Evolutionary conservation across 2,797 vertebrate species (phyloP).

Genomic region (Ficedula albicollis): DNA sequence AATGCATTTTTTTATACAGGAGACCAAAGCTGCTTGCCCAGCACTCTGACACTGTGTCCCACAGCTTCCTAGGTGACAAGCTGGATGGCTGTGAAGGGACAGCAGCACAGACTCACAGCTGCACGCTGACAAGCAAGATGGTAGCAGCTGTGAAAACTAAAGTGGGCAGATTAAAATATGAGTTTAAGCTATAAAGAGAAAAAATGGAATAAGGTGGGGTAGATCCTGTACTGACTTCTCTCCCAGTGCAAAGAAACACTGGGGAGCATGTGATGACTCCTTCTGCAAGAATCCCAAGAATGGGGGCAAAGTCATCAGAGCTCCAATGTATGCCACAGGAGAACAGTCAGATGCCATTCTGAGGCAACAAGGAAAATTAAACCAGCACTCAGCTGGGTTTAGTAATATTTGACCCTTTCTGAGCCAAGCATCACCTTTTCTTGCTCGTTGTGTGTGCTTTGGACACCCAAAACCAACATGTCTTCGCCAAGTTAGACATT

Average conservation of each 20-base stretch:
- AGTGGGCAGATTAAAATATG: background rate
- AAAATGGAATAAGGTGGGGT: background rate
- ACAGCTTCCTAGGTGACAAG: background rate
- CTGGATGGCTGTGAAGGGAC: background rate
- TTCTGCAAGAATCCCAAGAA: conserved; percentile 38
- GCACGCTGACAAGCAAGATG: background rate
- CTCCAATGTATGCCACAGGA: background rate
- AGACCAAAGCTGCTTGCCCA: background rate
- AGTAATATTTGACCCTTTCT: background rate
- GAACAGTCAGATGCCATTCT: background rate
- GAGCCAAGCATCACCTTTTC: background rate
- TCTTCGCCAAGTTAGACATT: background rate
- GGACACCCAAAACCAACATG: background rate
- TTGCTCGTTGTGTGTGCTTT: background rate
- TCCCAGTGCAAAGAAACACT: background rate
- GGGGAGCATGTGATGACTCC: background rate
- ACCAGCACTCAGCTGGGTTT: background rate
- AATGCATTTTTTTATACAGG: background rate
- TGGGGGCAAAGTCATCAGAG: conserved; percentile 13
- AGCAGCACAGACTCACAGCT: background rate
- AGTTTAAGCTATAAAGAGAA: background rate
- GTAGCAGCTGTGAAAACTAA: background rate
- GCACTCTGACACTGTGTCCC: background rate
- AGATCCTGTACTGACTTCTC: background rate
- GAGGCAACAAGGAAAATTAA: background rate